A percentile compares a stretch with the other conserved stretches of the same genome.
Conservation (phyloP, 2,888 invertebrate species). For the Hypselothyrea guttata region DNA sequence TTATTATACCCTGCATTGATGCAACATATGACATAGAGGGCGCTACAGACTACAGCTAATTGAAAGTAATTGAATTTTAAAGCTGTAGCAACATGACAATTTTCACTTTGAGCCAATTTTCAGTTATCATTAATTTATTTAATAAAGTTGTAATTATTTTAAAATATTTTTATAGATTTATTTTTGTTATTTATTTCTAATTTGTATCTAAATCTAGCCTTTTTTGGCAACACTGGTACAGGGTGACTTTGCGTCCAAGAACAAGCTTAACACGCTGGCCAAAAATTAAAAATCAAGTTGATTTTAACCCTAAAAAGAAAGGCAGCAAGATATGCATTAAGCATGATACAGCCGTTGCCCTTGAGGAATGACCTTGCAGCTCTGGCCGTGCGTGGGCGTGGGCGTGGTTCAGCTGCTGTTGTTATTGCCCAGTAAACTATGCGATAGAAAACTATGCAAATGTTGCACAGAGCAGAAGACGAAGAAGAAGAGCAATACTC, state of each 20-base stretch:
- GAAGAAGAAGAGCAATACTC: background rate
- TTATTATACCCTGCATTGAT: background rate
- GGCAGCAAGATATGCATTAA: constrained; percentile 10
- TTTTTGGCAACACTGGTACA: too few relatives aligned
- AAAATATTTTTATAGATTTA: too few relatives aligned
- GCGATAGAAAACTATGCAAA: constrained; percentile 63
- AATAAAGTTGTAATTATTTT: too few relatives aligned
- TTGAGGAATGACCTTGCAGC: constrained; percentile 67
- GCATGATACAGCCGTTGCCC: constrained; percentile 28
- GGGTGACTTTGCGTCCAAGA: too few relatives aligned
- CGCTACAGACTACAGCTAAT: too few relatives aligned
- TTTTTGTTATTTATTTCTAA: too few relatives aligned
- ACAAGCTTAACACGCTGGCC: constrained; percentile 17
- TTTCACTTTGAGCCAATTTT: too few relatives aligned
- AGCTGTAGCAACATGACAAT: too few relatives aligned
- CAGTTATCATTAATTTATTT: too few relatives aligned
- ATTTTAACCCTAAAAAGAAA: constrained; percentile 28
- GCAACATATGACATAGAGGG: too few relatives aligned
- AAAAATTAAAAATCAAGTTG: constrained; percentile 70
- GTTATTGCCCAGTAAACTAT: constrained; percentile 41
- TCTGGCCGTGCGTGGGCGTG: constrained; percentile 7
- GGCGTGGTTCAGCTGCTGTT: background rate
- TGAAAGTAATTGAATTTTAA: background rate
- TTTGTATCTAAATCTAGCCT: too few relatives aligned
- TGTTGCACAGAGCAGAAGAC: constrained; percentile 48